Evolutionary conservation across 2,888 invertebrate genomes (phyloP).

Genomic region (Pammene fasciana): DNA sequence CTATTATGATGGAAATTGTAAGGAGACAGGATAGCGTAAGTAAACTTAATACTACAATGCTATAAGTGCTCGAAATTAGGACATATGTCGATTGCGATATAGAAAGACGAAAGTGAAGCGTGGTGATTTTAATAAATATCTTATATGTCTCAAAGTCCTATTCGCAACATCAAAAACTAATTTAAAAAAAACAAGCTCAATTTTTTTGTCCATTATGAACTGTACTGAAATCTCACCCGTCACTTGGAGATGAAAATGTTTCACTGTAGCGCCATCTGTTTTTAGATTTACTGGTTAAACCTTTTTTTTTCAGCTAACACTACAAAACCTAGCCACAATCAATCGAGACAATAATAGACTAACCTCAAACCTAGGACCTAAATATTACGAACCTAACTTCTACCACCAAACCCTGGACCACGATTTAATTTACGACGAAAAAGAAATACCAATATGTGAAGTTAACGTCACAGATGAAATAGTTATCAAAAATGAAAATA

Average conservation of each 20-base stretch:
- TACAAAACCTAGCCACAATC: constrained; percentile 57
- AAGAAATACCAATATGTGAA: constrained; percentile 18
- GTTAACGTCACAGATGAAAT: constrained; percentile 38
- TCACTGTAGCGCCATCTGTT: no score
- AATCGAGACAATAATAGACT: constrained; percentile 56
- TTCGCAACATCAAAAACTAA: no score
- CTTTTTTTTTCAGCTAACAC: constrained; percentile 59
- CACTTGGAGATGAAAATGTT: no score
- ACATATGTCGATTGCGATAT: no score
- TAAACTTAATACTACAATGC: constrained; percentile 22
- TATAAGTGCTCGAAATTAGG: neutral
- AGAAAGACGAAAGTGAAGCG: constrained; percentile 19
- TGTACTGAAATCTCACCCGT: no score
- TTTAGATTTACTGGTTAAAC: no score
- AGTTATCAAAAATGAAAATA: constrained; percentile 46
- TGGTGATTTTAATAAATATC: constrained; percentile 48
- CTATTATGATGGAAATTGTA: constrained; percentile 56
- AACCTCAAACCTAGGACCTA: constrained; percentile 48
- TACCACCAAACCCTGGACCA: constrained; percentile 50
- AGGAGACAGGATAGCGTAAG: constrained; percentile 58
- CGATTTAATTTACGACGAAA: constrained; percentile 39
- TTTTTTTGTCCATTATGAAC: no score
- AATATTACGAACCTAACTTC: constrained; percentile 49
- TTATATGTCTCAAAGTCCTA: no score
- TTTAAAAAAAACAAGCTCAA: no score